phyloP scores from a whole-genome alignment of 2,888 invertebrate species.

The Chrysotoxum bicinctum region DNA sequence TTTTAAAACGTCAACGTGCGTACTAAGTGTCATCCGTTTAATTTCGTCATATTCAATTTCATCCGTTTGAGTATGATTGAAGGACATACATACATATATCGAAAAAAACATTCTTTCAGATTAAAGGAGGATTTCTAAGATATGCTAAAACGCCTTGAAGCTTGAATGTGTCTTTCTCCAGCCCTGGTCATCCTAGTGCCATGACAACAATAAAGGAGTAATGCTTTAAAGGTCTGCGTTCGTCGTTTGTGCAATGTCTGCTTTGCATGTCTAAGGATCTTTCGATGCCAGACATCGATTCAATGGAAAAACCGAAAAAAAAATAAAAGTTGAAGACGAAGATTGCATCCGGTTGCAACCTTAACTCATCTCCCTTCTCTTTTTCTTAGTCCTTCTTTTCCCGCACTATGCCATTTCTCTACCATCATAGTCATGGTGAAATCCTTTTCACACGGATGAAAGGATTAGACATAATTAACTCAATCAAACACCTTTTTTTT shows the following conservation, averaged over 20 bases:
- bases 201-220: neutral
- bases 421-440: neutral
- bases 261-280: conserved; percentile 37
- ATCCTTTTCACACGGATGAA: conserved; percentile 51
- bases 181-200: neutral
- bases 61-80: too few species aligned
- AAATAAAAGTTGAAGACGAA: neutral
- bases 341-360: conserved; percentile 44
- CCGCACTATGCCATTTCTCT: neutral
- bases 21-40: too few species aligned
- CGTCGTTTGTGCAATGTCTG: conserved; percentile 15
- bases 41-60: too few species aligned
- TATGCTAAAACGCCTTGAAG: too few species aligned
- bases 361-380: neutral
- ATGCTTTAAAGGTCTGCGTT: conserved; percentile 4
- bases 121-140: too few species aligned
- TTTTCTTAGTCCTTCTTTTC: neutral
- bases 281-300: conserved; percentile 44
- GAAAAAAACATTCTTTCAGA: too few species aligned
- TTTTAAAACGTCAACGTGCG: too few species aligned
- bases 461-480: conserved; percentile 59
- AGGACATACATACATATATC: too few species aligned
- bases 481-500: conserved; percentile 51
- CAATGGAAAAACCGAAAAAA: conserved; percentile 3
- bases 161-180: neutral